phyloP scores from a whole-genome alignment of 2,113 vertebrate species.

The Platichthys stellatus region DNA sequence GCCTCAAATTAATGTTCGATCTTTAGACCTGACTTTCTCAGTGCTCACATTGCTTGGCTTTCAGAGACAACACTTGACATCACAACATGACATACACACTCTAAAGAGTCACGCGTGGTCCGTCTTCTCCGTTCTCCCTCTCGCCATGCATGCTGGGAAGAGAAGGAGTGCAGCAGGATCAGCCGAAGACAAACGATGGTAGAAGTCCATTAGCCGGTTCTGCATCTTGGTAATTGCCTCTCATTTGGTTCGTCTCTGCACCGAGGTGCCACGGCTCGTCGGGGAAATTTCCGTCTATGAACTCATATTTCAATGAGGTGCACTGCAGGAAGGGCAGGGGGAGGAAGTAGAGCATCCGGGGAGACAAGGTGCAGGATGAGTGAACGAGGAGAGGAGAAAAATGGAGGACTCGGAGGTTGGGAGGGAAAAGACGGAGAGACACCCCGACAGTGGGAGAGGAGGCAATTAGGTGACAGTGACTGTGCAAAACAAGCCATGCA shows the following conservation, averaged over 20 bases:
- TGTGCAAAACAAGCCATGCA: neutral
- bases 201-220: conserved; percentile 65
- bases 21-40: neutral
- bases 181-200: conserved; percentile 50
- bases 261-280: conserved; percentile 46
- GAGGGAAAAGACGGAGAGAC: neutral
- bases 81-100: neutral
- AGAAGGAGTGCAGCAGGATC: conserved; percentile 25
- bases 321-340: conserved; percentile 27
- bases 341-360: neutral
- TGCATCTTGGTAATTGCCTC: conserved; percentile 64
- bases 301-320: conserved; percentile 44
- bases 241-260: conserved; percentile 53
- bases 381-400: conserved; percentile 23
- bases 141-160: neutral
- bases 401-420: conserved; percentile 10
- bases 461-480: neutral
- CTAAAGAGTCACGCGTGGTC: conserved; percentile 1
- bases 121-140: neutral
- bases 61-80: neutral
- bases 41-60: neutral
- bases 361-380: conserved; percentile 23
- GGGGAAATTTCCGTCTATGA: conserved; percentile 29
- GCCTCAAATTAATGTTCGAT: neutral
- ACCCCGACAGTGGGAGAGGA: neutral